Evolutionary conservation across 1,140 invertebrate genomes (phyloP), one percentile per base, ranked within the genome.

Genomic region (Radopholus similis): DNA sequence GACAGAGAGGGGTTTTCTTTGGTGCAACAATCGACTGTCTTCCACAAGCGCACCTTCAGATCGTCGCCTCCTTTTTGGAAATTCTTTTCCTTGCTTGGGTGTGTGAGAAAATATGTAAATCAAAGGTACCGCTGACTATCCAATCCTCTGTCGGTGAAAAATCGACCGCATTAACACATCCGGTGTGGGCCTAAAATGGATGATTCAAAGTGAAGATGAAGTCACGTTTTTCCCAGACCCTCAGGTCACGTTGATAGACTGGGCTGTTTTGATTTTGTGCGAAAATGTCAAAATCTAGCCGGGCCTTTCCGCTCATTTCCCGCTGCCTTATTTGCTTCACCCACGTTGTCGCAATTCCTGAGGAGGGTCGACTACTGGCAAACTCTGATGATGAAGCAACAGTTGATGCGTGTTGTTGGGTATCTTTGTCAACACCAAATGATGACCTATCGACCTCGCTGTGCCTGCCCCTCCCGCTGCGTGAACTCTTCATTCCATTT

Each of bases 111-210:
- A 47, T 53, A 30, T 11, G 13, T 40, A 62, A 58, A 56, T n/a
- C 66, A 8, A 47, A 53, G 32, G 63, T 86, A 94, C 92, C 92
- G 77, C 92, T 95, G 67, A 90, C 88, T 54, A 96, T 86, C 64
- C 89, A 87, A 81, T 91, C 88, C 68, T 92, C 92, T 84, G 91
- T 88, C 57, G 88, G 87, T 4, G 90, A 93, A 86, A 95, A 96
- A 84, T 95, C 93, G 72, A 95, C 90, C 28, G 92, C 92, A 87
- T 96, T 96, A 28, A 96, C 91, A 87, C 93, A 96, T 72, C 93
- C 93, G 86, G 88, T 95, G 86, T 96, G 93, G 34, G 89, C 90
- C 63, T 88, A n/a, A n/a, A n/a, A n/a, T n/a, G n/a, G n/a, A n/a
- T n/a, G n/a, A n/a, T 85, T n/a, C n/a, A n/a, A n/a, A n/a, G n/a